Evolutionary conservation across 2,113 vertebrate species (phyloP).

Genomic region (Tympanuchus pallidicinctus): DNA sequence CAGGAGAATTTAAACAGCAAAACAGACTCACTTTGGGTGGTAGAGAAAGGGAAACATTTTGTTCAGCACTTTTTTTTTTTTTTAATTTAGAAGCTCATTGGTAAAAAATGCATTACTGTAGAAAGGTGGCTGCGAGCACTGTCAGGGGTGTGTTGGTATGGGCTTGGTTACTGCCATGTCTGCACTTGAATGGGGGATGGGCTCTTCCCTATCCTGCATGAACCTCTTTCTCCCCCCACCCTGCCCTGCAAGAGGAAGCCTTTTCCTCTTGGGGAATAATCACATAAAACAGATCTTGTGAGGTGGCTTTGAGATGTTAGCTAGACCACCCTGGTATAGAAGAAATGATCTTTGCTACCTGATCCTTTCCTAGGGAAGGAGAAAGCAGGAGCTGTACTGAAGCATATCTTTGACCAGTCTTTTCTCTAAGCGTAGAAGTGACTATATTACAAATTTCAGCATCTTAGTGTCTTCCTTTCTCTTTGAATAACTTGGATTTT

Average conservation of each 20-base stretch:
- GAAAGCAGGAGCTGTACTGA: background rate
- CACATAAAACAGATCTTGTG: background rate
- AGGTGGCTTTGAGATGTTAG: background rate
- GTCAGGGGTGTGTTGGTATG: background rate
- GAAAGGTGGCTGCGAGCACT: background rate
- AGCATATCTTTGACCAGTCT: background rate
- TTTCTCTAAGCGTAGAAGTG: background rate
- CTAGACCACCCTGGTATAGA: background rate
- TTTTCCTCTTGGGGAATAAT: background rate
- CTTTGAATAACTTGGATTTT: background rate
- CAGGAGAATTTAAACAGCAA: background rate
- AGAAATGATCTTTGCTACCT: background rate
- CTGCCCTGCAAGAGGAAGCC: background rate
- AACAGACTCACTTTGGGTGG: background rate
- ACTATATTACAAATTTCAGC: background rate
- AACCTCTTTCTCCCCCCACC: no score
- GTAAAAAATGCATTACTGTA: background rate
- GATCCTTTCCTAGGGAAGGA: background rate
- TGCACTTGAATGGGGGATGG: background rate
- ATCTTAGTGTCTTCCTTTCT: background rate
- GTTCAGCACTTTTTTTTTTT: background rate
- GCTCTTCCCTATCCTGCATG: background rate
- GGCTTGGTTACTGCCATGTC: background rate
- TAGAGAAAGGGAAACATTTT: background rate
- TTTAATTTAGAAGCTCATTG: background rate